Percentiles rank a stretch among this genome's conserved stretches.
Evolutionary conservation across 2,113 vertebrate species (phyloP).

Genomic region (Nanorana parkeri): DNA sequence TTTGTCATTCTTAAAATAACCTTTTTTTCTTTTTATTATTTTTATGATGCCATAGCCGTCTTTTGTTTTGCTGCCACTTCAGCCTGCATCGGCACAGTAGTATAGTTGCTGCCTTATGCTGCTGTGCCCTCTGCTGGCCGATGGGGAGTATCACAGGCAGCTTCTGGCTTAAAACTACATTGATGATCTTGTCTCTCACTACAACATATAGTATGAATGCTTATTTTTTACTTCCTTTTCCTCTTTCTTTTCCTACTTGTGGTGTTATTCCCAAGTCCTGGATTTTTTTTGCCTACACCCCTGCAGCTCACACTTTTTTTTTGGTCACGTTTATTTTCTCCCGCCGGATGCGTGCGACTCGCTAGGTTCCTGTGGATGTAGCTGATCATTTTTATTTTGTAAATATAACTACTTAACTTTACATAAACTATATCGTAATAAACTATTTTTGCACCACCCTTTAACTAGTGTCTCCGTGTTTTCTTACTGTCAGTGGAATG

Average conservation of each 20-base stretch:
- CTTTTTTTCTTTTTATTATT: slow-evolving; percentile 12
- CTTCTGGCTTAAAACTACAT: slow-evolving; percentile 9
- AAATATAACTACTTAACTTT: slow-evolving; percentile 77
- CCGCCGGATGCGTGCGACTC: slow-evolving; percentile 64
- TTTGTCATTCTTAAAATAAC: slow-evolving; percentile 16
- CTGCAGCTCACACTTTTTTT: slow-evolving; percentile 55
- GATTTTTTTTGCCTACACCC: slow-evolving; percentile 59
- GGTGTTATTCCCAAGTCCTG: slow-evolving; percentile 59
- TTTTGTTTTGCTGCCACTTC: too few species aligned
- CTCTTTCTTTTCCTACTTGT: slow-evolving; percentile 49
- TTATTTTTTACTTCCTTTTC: slow-evolving; percentile 21
- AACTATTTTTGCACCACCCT: slow-evolving; percentile 84
- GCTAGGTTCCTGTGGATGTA: slow-evolving; percentile 72
- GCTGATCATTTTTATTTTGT: slow-evolving; percentile 78
- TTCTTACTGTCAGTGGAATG: background rate
- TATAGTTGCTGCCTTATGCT: background rate
- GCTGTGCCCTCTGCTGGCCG: background rate
- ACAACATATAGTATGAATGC: background rate
- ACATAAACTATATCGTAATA: slow-evolving; percentile 78
- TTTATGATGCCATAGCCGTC: slow-evolving; percentile 23
- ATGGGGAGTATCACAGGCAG: background rate
- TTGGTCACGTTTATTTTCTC: slow-evolving; percentile 73
- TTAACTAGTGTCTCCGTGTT: slow-evolving; percentile 54
- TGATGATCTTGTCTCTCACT: slow-evolving; percentile 25
- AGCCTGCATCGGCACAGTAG: too few species aligned